Evolutionary conservation across 2,797 vertebrate genomes (phyloP).

Genomic region (Crypturellus tataupa): DNA sequence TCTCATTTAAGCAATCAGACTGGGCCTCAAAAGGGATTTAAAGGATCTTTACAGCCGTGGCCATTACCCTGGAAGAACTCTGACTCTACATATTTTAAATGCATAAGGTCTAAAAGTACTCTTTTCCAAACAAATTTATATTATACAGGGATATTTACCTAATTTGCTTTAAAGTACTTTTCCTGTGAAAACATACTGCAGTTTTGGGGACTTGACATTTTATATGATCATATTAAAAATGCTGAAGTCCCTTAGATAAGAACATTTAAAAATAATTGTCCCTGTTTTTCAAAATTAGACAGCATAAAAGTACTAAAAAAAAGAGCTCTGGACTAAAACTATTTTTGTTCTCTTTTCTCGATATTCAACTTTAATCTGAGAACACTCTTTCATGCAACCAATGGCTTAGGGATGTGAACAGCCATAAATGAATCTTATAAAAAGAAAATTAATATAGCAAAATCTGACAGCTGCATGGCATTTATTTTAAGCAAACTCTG

Average conservation of each 20-base stretch:
- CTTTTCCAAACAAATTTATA: background rate
- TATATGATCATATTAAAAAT: background rate
- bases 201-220: background rate
- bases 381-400: slow-evolving; percentile 45
- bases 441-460: slow-evolving; percentile 49
- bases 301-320: background rate
- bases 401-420: slow-evolving; percentile 54
- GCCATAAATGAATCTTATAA: slow-evolving; percentile 35
- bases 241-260: background rate
- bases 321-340: slow-evolving; percentile 4
- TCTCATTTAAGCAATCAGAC: background rate
- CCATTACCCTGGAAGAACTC: background rate
- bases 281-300: slow-evolving; percentile 20
- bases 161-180: background rate
- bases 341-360: slow-evolving; percentile 49
- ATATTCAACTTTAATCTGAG: slow-evolving; percentile 72
- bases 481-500: slow-evolving; percentile 48
- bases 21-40: background rate
- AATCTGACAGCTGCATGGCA: slow-evolving; percentile 56
- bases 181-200: background rate
- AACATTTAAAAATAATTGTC: slow-evolving; percentile 21
- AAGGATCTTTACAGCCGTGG: background rate
- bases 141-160: background rate
- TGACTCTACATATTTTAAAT: background rate
- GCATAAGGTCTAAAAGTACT: background rate